These are phyloP conservation scores for Brachyistius frenatus DNA, from an alignment of 2,113 vertebrate genomes.

Conservation along the genomic window DNA sequence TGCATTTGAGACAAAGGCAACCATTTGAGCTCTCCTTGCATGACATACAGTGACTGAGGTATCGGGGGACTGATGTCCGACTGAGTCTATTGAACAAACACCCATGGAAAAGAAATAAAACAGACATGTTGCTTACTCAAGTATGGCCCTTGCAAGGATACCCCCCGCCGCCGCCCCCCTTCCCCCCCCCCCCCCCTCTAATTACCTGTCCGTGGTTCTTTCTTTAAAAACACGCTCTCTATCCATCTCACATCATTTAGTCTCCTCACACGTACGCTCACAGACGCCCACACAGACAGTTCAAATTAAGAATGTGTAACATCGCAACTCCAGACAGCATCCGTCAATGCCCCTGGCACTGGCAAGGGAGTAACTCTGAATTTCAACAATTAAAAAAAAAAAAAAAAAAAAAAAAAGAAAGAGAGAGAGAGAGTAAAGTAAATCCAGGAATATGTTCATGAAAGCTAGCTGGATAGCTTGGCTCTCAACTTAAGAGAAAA, in stretches of 20 bases:
- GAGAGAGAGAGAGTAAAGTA: slow-evolving; percentile 17
- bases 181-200: slow-evolving; percentile 46
- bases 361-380: slow-evolving; percentile 79
- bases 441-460: slow-evolving; percentile 76
- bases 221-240: slow-evolving; percentile 53
- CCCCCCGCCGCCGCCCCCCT: slow-evolving; percentile 50
- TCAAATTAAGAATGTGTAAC: slow-evolving; percentile 79
- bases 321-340: slow-evolving; percentile 80
- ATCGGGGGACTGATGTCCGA: slow-evolving; percentile 75
- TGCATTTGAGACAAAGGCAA: slow-evolving; percentile 83
- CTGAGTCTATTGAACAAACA: slow-evolving; percentile 68
- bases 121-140: slow-evolving; percentile 81
- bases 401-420: slow-evolving; percentile 25
- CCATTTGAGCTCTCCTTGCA: slow-evolving; percentile 79
- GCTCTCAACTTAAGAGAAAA: slow-evolving; percentile 74
- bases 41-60: slow-evolving; percentile 80
- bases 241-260: slow-evolving; percentile 34
- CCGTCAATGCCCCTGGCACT: slow-evolving; percentile 73
- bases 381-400: slow-evolving; percentile 59
- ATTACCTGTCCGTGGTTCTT: slow-evolving; percentile 57
- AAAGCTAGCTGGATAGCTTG: slow-evolving; percentile 74
- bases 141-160: slow-evolving; percentile 74
- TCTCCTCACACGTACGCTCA: slow-evolving; percentile 13
- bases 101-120: slow-evolving; percentile 55
- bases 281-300: slow-evolving; percentile 31